Base-by-base conservation (phyloP, 2,113 vertebrate species). In the Noturus placidus region DNA sequence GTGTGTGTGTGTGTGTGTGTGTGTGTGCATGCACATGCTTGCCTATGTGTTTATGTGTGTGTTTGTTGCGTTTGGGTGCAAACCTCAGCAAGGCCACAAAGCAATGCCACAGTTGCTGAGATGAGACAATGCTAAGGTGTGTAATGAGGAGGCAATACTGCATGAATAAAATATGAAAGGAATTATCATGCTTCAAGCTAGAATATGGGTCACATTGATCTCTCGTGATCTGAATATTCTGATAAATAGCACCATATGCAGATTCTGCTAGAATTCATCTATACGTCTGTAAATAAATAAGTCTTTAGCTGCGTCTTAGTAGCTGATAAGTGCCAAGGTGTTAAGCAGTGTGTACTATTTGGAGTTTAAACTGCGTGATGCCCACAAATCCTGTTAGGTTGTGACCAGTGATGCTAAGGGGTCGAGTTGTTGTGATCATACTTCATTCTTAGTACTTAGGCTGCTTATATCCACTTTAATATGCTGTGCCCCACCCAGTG, bases 101-200 rank as follows among this genome's bases (percentile, higher is more conserved):
- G 61, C 67, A 88, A 86, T 67, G 69, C 65, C 83, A 87, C 81
- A 86, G 84, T 89, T 84, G 80, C 63, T 67, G 65, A 84, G 86
- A 89, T 92, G 84, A 86, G 88, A 89, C 87, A 89, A 90, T 86
- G 50, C 84, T 70, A 86, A 89, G 86, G 77, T 90, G 86, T 80
- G 42, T 87, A 82, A 56, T 76, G 78, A 78, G 82, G 83, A 87
- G 67, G 87, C 56, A 87, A 87, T 81, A 83, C 83, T 79, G 74
- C 82, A 90, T 91, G 88, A 90, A 92, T 91, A 90, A 90, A 89
- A 91, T 85, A 89, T 90, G 83, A 89, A 63, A 84, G 74, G 89
- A 87, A 69, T 89, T 87, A 90, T 87, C 85, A 89, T 89, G 80
- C 87, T 88, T 89, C 72, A 79, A 84, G 79, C 65, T 87, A 84